Evolutionary conservation across 2,888 invertebrate species (phyloP).

Genomic region (Abrostola tripartita): DNA sequence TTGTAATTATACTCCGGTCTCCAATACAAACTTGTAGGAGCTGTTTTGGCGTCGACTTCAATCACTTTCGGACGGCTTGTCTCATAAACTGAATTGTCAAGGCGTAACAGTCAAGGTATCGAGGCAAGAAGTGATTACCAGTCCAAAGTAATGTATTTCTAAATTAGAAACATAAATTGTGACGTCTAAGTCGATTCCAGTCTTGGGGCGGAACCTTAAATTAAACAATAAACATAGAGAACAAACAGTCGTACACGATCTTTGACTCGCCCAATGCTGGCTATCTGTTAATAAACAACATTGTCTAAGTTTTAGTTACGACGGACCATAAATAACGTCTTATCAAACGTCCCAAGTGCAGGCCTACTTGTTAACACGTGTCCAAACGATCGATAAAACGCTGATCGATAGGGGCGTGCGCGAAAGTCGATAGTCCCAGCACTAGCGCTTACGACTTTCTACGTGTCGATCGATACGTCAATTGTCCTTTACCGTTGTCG

Average conservation of each 20-base stretch:
- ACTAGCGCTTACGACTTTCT: slow-evolving; percentile 47
- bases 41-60: not conserved
- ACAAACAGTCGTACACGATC: slow-evolving; percentile 38
- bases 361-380: slow-evolving; percentile 77
- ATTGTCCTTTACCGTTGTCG: slow-evolving; percentile 41
- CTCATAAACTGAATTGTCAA: not conserved
- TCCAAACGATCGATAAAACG: slow-evolving; percentile 65
- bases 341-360: slow-evolving; percentile 66
- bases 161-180: slow-evolving; percentile 11
- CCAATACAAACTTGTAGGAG: slow-evolving; percentile 1
- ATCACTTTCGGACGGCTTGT: not conserved
- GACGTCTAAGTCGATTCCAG: not conserved
- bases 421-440: slow-evolving; percentile 50
- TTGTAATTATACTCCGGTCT: not conserved
- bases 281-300: slow-evolving; percentile 50
- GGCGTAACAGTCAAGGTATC: not conserved
- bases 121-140: not conserved
- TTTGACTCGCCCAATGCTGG: slow-evolving; percentile 29
- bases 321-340: slow-evolving; percentile 64
- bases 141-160: not conserved
- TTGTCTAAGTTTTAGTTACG: slow-evolving; percentile 22
- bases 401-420: slow-evolving; percentile 67
- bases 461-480: slow-evolving; percentile 50
- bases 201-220: slow-evolving; percentile 12
- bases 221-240: slow-evolving; percentile 29